Evolutionary conservation across 2,888 invertebrate genomes (phyloP), one percentile per base, ranked within the genome.

Genomic region (Cremastinae sp.): DNA sequence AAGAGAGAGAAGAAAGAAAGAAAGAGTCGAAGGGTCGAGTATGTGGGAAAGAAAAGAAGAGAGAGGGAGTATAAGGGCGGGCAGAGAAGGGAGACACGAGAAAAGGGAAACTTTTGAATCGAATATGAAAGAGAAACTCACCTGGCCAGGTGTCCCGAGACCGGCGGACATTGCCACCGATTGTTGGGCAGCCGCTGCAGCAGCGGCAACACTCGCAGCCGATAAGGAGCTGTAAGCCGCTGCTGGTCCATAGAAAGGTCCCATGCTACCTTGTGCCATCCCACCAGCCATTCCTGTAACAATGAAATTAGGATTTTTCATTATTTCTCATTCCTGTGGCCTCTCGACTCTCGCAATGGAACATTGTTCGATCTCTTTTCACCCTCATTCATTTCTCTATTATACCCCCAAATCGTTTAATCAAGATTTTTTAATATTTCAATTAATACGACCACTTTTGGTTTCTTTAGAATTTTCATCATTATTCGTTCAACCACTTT

Each of bases 151-250:
- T 70, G 93, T 92, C 59, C 90, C 90, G 49, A 94, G 91, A n/a
- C 94, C 93, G 2, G 94, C 94, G 39, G 93, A 93, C 90, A 94
- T 93, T 22, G 94, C 87, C 59, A 87, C 87, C 47, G 93, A 93
- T 84, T 94, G 94, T 85, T 94, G 94, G 1, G 93, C 93, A 0
- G 93, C 93, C 0, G 94, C 94, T 0, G 94, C 94, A 0, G 94
- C 94, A 0, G 94, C 94, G 35, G 93, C 92, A 91, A 92, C 92
- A 87, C 94, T 94, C 80, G 94, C 94, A 79, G 94, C 94, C 51
- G 94, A 94, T 14, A 94, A 90, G 4, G 94, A 93, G 1, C 94
- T 94, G 82, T 94, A 95, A 8, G 95, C 94, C 9, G 94, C 94
- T 0, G 94, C 93, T 45, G 92, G 92, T 80, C 91, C 91, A 86